Percentiles rank a stretch among this genome's conserved stretches.
Evolutionary conservation across 2,888 invertebrate genomes (phyloP).

Genomic region (Sinotaia quadrata): DNA sequence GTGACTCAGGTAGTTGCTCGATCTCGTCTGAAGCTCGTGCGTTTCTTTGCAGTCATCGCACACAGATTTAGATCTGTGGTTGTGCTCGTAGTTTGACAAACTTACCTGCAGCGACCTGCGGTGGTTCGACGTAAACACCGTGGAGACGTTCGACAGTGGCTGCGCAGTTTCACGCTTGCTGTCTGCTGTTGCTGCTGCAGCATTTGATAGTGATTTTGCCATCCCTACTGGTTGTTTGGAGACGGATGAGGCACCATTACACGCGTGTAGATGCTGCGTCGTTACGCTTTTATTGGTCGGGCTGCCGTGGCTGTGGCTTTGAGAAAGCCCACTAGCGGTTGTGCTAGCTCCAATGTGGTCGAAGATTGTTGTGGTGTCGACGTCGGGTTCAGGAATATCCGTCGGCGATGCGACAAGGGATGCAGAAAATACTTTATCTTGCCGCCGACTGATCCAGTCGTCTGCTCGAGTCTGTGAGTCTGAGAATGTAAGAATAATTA

Average conservation of each 20-base stretch:
- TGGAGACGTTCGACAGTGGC: conserved; percentile 12
- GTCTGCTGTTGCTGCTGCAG: too few relatives aligned
- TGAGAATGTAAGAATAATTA: too few relatives aligned
- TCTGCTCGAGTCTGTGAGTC: too few relatives aligned
- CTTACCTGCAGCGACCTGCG: conserved; percentile 16
- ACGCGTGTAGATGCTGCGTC: not conserved
- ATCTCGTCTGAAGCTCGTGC: not conserved
- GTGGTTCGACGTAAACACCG: conserved; percentile 19
- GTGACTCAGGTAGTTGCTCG: not conserved
- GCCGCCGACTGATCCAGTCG: too few relatives aligned
- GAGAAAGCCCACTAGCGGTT: too few relatives aligned
- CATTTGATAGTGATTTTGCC: too few relatives aligned
- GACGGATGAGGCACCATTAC: not conserved
- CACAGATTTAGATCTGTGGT: not conserved
- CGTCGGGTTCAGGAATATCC: too few relatives aligned
- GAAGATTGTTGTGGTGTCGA: too few relatives aligned
- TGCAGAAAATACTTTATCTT: too few relatives aligned
- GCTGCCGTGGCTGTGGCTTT: not conserved
- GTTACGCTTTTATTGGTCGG: not conserved
- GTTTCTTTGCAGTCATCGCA: not conserved
- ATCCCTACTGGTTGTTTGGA: too few relatives aligned
- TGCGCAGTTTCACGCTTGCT: not conserved
- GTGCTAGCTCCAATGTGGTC: too few relatives aligned
- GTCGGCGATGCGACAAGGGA: too few relatives aligned
- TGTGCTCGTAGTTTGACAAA: conserved; percentile 24